phyloP scores from a whole-genome alignment of 2,888 invertebrate species.

The Morpho achilles region DNA sequence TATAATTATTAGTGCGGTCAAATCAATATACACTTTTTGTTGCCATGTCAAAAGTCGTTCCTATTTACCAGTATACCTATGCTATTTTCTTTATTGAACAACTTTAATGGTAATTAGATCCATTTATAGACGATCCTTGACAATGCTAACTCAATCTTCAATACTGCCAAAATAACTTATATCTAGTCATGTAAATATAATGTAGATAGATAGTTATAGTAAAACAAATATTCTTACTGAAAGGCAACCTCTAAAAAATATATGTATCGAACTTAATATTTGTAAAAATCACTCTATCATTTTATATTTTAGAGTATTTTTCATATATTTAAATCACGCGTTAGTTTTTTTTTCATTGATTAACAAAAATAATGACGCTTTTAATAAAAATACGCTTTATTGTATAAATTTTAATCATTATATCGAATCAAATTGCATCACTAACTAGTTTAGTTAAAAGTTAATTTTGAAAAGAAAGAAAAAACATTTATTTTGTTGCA shows the following conservation, averaged over 20 bases:
- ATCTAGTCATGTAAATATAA: constrained; percentile 57
- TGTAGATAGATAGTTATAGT: constrained; percentile 58
- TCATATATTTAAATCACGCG: neutral
- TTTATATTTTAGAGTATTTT: too few relatives aligned
- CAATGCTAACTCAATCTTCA: constrained; percentile 21
- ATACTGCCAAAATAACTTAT: constrained; percentile 55
- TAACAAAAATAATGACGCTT: too few relatives aligned
- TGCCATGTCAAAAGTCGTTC: constrained; percentile 20
- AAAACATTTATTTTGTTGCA: too few relatives aligned
- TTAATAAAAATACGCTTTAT: too few relatives aligned
- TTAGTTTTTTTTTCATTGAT: neutral
- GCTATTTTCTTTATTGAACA: constrained; percentile 15
- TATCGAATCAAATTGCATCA: too few relatives aligned
- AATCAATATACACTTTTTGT: constrained; percentile 2
- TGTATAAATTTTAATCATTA: too few relatives aligned
- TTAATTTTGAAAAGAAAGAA: too few relatives aligned
- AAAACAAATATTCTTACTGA: constrained; percentile 31
- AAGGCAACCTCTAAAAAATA: constrained; percentile 11
- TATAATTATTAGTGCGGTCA: constrained; percentile 14
- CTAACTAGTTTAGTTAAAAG: too few relatives aligned
- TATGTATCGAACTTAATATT: neutral
- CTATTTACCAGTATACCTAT: constrained; percentile 22
- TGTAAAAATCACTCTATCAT: neutral
- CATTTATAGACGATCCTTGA: constrained; percentile 9
- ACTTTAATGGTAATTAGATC: constrained; percentile 3